Conservation (phyloP, 2,113 vertebrate species). For the Microcebus tavaratra region DNA sequence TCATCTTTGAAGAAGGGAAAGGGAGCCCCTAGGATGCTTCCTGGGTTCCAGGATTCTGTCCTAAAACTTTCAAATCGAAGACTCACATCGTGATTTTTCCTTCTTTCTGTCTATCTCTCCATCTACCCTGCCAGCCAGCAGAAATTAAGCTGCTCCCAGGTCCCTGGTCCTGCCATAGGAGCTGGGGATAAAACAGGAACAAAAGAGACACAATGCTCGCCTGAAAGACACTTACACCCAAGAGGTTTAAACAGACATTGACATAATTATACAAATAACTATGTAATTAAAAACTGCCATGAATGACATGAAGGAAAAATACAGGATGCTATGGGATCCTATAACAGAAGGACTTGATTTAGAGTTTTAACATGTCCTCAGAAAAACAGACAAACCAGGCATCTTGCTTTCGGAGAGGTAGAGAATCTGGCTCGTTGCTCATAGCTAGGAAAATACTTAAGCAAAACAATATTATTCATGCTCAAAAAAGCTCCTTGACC, state of each 20-base stretch:
- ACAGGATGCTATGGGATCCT: neutral
- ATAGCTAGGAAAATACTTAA: slow-evolving; percentile 3
- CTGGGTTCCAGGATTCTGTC: neutral
- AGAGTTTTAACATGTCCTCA: neutral
- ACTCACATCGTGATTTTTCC: neutral
- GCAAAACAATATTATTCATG: neutral
- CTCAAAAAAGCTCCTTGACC: slow-evolving; percentile 9
- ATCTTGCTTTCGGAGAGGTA: neutral
- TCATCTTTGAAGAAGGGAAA: neutral
- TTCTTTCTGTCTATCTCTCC: neutral
- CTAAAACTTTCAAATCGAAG: neutral
- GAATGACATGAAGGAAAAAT: neutral
- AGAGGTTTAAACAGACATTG: neutral
- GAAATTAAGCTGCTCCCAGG: neutral
- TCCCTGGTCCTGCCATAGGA: neutral
- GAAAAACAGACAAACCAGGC: neutral
- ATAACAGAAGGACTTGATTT: neutral
- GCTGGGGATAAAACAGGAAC: neutral
- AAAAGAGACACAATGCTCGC: neutral
- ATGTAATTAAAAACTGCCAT: neutral
- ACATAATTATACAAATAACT: slow-evolving; percentile 19
- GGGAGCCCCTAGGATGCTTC: neutral
- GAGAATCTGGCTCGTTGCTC: neutral
- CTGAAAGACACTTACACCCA: neutral
- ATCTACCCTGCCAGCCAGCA: neutral